Conservation (phyloP, 2,113 vertebrate species). For the Plestiodon gilberti region DNA sequence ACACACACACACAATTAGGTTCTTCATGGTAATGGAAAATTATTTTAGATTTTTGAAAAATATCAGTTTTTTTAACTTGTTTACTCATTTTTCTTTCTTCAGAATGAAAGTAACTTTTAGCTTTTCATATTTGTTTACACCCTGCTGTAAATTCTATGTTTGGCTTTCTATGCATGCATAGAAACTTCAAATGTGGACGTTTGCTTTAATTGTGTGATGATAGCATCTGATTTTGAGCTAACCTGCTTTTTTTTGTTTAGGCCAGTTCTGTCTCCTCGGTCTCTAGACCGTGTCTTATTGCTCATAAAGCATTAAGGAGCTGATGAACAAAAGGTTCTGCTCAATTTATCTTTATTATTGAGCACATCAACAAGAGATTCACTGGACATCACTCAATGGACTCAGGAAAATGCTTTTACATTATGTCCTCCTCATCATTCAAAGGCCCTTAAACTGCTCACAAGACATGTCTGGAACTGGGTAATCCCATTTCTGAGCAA, state of each 20-base stretch:
- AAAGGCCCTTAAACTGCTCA: not conserved
- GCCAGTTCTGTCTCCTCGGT: conserved; percentile 13
- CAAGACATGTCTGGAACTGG: conserved; percentile 6
- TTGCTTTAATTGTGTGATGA: conserved; percentile 42
- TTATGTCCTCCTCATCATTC: conserved; percentile 18
- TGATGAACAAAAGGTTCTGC: conserved; percentile 47
- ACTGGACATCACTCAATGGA: conserved; percentile 24
- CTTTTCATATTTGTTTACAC: conserved; percentile 40
- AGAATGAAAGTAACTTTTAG: conserved; percentile 48
- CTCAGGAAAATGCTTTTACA: not conserved
- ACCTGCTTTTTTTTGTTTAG: not conserved
- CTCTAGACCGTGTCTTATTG: conserved; percentile 31
- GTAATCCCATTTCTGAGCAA: not conserved
- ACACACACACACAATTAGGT: not conserved
- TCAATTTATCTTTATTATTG: conserved; percentile 65
- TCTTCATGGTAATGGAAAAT: not conserved
- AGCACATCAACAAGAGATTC: conserved; percentile 43
- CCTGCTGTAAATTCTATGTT: conserved; percentile 27
- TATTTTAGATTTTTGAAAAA: conserved; percentile 20
- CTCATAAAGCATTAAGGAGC: conserved; percentile 49
- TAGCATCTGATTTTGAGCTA: conserved; percentile 7
- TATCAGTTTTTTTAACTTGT: not conserved
- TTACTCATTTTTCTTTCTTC: conserved; percentile 47
- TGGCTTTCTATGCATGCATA: conserved; percentile 25
- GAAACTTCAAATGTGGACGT: conserved; percentile 39